A percentile compares a stretch with the other conserved stretches of the same genome.
Evolutionary conservation across 2,797 vertebrate genomes (phyloP).

Genomic region (Lateolabrax maculatus): DNA sequence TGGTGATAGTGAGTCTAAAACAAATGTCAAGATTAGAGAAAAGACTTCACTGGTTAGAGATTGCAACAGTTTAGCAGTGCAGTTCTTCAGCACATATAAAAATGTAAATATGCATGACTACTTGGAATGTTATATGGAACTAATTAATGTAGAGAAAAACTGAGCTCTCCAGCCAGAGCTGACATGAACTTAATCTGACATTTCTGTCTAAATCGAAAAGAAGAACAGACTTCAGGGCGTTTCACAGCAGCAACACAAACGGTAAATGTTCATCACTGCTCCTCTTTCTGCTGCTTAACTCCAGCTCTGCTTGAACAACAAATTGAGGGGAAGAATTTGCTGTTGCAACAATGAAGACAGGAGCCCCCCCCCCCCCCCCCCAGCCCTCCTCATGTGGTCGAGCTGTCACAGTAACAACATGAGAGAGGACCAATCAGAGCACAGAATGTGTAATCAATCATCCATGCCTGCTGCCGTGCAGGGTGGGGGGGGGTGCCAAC

Average conservation of each 20-base stretch:
- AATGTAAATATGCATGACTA: conserved; percentile 5
- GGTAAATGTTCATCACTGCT: conserved; percentile 1
- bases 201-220: too few relatives aligned
- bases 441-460: conserved; percentile 66
- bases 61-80: not conserved
- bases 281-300: not conserved
- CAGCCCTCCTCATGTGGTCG: conserved; percentile 18
- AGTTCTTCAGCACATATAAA: not conserved
- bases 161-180: too few relatives aligned
- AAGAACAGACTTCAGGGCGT: not conserved
- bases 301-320: conserved; percentile 40
- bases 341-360: conserved; percentile 57
- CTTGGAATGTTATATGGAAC: not conserved
- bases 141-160: too few relatives aligned
- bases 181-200: too few relatives aligned
- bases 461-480: conserved; percentile 48
- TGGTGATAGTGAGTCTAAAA: too few relatives aligned
- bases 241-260: conserved; percentile 12
- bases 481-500: not conserved
- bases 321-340: conserved; percentile 36
- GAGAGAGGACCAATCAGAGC: conserved; percentile 54
- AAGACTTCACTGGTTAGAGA: not conserved
- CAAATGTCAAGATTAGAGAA: not conserved
- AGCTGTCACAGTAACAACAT: conserved; percentile 41
- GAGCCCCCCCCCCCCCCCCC: conserved; percentile 48